Percentiles rank a stretch among this genome's conserved stretches.
phyloP scores from a whole-genome alignment of 1,140 invertebrate species.

The Neoseiulus cucumeris region DNA sequence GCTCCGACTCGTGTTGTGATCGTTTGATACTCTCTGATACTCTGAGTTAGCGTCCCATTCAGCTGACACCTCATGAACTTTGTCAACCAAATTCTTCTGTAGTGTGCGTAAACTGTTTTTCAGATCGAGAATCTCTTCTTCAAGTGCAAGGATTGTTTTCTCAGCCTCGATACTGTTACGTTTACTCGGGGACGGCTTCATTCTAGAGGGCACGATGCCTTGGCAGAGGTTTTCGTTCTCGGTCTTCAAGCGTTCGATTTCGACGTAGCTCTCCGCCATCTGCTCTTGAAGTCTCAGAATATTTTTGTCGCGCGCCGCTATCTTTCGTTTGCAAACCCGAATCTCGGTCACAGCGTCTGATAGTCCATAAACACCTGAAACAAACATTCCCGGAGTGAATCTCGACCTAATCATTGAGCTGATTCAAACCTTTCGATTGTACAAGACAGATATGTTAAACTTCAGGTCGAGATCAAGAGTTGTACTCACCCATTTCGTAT shows the following conservation, averaged over 20 bases:
- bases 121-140: not conserved
- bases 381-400: not conserved
- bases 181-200: not conserved
- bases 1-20: not conserved
- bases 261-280: not conserved
- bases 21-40: not conserved
- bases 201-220: not conserved
- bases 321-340: not conserved
- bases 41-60: not conserved
- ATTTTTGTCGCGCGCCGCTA: not conserved
- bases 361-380: not conserved
- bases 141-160: not conserved
- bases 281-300: not conserved
- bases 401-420: no score
- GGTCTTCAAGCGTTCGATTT: not conserved
- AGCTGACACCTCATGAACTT: not conserved
- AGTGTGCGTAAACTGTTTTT: not conserved
- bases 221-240: slow-evolving; percentile 3
- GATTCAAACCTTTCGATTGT: not conserved
- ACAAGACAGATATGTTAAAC: not conserved
- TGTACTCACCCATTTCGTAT: slow-evolving; percentile 9
- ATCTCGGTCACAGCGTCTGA: not conserved
- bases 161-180: not conserved
- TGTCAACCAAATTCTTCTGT: not conserved
- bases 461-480: no score